Evolutionary conservation across 2,113 vertebrate species (phyloP).

Genomic region (Seriola quinqueradiata): DNA sequence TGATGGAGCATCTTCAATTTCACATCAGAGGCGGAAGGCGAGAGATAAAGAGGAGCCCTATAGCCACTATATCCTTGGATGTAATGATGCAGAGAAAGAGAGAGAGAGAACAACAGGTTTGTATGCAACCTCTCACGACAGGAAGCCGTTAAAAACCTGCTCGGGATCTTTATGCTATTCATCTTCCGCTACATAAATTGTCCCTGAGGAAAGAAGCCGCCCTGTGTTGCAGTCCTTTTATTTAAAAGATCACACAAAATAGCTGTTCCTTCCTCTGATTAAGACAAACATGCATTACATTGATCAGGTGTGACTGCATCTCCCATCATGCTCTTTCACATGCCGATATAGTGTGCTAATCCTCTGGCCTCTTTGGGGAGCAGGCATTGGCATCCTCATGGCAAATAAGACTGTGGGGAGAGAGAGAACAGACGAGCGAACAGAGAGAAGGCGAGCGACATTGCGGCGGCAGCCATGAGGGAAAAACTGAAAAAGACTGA

Average conservation of each 20-base stretch:
- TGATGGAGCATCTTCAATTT: conserved; percentile 50
- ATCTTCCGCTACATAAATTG: conserved; percentile 1
- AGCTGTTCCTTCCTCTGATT: neutral
- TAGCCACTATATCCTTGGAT: neutral
- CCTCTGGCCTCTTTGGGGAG: neutral
- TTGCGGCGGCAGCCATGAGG: neutral
- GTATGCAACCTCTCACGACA: conserved; percentile 4
- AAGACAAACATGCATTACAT: conserved; percentile 18
- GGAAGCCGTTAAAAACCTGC: conserved; percentile 18
- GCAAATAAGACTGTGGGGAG: neutral
- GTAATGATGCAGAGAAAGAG: conserved; percentile 26
- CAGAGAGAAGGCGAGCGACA: neutral
- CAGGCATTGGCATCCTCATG: conserved; percentile 3
- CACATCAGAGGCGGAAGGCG: neutral
- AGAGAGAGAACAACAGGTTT: neutral
- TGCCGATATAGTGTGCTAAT: conserved; percentile 9
- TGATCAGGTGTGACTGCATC: neutral
- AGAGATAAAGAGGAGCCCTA: conserved; percentile 27
- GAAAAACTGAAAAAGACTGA: neutral
- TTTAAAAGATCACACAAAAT: conserved; percentile 35
- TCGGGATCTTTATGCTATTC: conserved; percentile 3
- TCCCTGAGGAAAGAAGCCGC: neutral
- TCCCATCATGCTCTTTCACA: neutral
- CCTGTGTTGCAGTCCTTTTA: neutral
- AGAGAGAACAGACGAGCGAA: neutral